Base-by-base conservation (phyloP, 2,888 invertebrate species). In the Onchidella celtica region DNA sequence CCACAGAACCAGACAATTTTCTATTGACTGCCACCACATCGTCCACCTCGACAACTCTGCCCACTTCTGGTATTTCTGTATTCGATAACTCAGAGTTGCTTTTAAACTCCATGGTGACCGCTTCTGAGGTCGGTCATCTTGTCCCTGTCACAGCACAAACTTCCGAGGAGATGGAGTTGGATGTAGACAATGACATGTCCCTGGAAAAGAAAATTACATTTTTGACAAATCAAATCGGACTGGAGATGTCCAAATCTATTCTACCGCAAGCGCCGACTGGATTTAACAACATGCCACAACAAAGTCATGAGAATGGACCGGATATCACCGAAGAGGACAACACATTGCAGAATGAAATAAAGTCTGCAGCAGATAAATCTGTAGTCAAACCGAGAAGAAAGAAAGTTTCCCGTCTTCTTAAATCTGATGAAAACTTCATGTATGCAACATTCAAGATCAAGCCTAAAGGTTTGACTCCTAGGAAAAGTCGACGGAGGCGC, bases 401-500 rank as follows among this genome's bases (percentile, higher is more conserved):
- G 32, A 88, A 89, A 75, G 87, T 88, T 0, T 88, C 87, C 4
- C 87, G 90, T 65, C 82, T 88, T 27, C 85, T 90, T 17, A 90
- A 89, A 69, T 86, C 88, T 4, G 83, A 83, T 38, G 85, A 89
- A 29, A 88, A 90, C 72, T 90, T 90, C 72, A 83, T 90, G 47
- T 91, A 89, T 79, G 89, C 90, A 0, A 89, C 90, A 17, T 91
- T 91, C 70, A 86, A 88, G 21, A 85, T 87, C 17, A 79, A 83
- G n/a, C 87, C 86, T 2, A 74, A 75, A 68, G 74, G 74, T 11
- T 57, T 70, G 0, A 72, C 63, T 6, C 70, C 69, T 21, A 76
- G 76, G 21, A 77, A 77, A 59, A 74, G 57, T 24, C 27, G 76
- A 55, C 32, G 65, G 27, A 38, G 55, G 2, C 55, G 80, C 21